Percentiles rank a stretch among this genome's conserved stretches.
These are phyloP conservation scores for Naso thynnoides DNA, from an alignment of 2,797 vertebrate genomes.

Conservation along the genomic window DNA sequence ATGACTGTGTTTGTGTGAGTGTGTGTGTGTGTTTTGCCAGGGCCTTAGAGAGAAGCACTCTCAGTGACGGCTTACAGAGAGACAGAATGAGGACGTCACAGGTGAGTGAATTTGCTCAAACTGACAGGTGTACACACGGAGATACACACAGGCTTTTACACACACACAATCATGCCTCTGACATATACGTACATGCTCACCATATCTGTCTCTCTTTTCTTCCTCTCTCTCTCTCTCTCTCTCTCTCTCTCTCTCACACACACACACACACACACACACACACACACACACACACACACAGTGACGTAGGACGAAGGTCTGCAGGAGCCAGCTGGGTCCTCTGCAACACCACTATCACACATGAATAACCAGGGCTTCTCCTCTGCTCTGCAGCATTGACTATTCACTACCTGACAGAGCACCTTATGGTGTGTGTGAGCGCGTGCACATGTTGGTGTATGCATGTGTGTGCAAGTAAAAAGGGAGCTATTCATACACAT, in stretches of 20 bases:
- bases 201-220: conserved; percentile 14
- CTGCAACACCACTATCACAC: conserved; percentile 71
- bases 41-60: conserved; percentile 69
- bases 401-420: conserved; percentile 71
- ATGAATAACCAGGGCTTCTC: conserved; percentile 74
- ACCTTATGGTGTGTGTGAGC: conserved; percentile 49
- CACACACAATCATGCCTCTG: conserved; percentile 29
- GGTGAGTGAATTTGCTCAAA: conserved; percentile 79
- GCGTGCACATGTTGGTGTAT: not conserved
- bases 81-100: conserved; percentile 86
- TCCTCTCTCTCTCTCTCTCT: not conserved
- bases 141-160: conserved; percentile 14
- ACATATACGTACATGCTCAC: conserved; percentile 32
- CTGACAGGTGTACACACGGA: conserved; percentile 68
- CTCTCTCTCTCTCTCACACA: conserved; percentile 5
- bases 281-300: conserved; percentile 20
- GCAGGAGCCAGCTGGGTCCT: conserved; percentile 70
- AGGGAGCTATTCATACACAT: conserved; percentile 19
- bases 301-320: conserved; percentile 34
- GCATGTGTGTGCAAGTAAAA: conserved; percentile 7
- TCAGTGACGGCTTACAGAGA: conserved; percentile 76
- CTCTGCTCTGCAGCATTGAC: conserved; percentile 64
- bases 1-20: conserved; percentile 44
- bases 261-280: conserved; percentile 25
- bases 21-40: conserved; percentile 29